Evolutionary conservation across 2,888 invertebrate species (phyloP), one percentile per base, ranked within the genome.

Genomic region (Drosophila rellima): DNA sequence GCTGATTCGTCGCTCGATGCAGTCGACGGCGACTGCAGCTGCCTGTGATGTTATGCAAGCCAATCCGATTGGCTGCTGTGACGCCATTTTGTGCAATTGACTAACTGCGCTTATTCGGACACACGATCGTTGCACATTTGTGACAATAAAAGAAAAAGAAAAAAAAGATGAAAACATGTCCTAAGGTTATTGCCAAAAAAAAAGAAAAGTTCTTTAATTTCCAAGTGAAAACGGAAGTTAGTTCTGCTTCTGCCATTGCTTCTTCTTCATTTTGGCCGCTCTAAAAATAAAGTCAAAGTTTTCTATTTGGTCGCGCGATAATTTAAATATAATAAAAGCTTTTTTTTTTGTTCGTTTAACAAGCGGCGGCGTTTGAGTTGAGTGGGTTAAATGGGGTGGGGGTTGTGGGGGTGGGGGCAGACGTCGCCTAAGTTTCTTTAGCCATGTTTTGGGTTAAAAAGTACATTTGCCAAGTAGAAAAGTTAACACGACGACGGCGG

Each of bases 1-100:
- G 64, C 82, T 83, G 83, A 83, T 87, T 83, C 83, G 83, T 69
- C 52, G 83, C 65, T 73, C 70, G 64, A 83, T 83, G 83, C 83
- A 83, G 75, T 65, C 77, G 37, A 37, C 66, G 15, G 20, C 67
- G 74, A 57, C 74, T 78, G 78, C 77, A 74, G 64, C 65, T 48
- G 73, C 55, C 7, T 15, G 72, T 66, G 54, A 42, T 42, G 31
- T 26, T 26, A 5, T 70, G 80, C 78, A 70, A 71, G 65, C 60
- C 42, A 37, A 47, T 52, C 50, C 61, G 82, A 83, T 83, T 83
- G 87, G 87, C 75, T 71, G 81, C 54, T 50, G 69, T 29, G 70
- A 45, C 77, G 80, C 78, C 78, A 78, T 78, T 78, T 78, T 78
- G 70, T 54, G 70, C 71, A 70, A 31, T 39, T 39, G 37, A 26